Base-by-base conservation (phyloP, 2,113 vertebrate species). In the Poeciliopsis occidentalis region DNA sequence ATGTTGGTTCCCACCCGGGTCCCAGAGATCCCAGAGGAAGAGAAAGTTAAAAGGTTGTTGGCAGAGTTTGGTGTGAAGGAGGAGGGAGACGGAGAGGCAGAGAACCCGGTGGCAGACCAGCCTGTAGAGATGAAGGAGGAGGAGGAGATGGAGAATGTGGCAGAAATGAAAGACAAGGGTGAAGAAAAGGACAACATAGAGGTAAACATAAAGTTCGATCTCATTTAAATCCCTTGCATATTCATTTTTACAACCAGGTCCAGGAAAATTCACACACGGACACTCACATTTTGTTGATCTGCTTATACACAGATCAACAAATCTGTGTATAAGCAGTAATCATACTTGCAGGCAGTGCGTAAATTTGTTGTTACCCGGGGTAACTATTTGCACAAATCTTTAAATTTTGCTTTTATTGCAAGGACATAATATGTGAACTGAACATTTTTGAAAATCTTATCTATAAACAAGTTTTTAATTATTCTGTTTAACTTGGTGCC, bases 171-270 rank as follows among this genome's bases (percentile, higher is more conserved):
- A 0, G 39, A 51, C 5, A 71, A 62, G 27, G 41, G 7, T 12
- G 47, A 68, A 17, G 74, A 75, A 39, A 80, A 81, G 10, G 70
- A 76, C 57, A 27, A 60, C 11, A 22, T 74, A 4, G 67, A 87
- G 90, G 90, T 91, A 91, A 91, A 77, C 19, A 32, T 17, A 32
- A 60, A 51, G 29, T 8, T 26, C 39, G 13, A 17, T 29, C 29
- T 17, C 13, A 37, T 60, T 47, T 47, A 19, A 47, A 47, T 47
- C 17, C 15, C 15, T 47, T 19, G 13, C 32, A 63, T 0, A 27
- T 68, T 15, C 1, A 64, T 60, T 60, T 64, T 2, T n/a, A 57
- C 67, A 69, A 29, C 19, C 41, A 41, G 64, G 8, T 44, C 37
- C 65, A 29, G 30, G 24, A 11, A 69, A 32, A 57, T 11, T 8